Evolutionary conservation across 1,140 invertebrate species (phyloP), one percentile per base, ranked within the genome.

Genomic region (Trichonephila clavata): DNA sequence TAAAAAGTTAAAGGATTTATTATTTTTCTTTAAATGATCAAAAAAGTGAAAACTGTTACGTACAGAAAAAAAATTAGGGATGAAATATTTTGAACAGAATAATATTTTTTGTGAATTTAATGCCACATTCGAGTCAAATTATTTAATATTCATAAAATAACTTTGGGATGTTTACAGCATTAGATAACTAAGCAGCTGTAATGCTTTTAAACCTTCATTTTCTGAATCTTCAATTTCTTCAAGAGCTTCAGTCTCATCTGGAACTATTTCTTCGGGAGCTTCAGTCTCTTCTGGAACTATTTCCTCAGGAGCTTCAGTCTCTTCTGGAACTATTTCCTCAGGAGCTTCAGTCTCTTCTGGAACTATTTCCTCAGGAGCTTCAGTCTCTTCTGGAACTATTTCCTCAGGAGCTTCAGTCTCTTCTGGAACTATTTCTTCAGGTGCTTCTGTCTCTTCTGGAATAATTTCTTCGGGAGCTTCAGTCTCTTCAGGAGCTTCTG

Each of bases 301-400:
- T 60, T 94, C 94, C n/a, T 87, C 63, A 1, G 95, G 94, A 65
- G 91, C 27, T 57, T 95, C 94, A 77, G 90, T 32, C 57, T 92
- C 94, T 83, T 91, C 90, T 60, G 94, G 87, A 39, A 93, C 93
- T 57, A 94, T 65, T 61, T 94, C 94, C 32, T 87, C 63, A 0
- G 94, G 94, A 86, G 86, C 43, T 57, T 95, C 94, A 77, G 94
- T 32, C 57, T 94, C 94, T 83, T 93, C 90, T 60, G 94, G 84
- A 24, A 93, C 94, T n/a, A 94, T 61, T 61, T 94, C 94, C 39
- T 88, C 65, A 20, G 95, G 94, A 60, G 92, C 50, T 59, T 95
- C 94, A 68, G 94, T 20, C 43, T 95, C 93, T 24, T 68, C 63
- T 84, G 93, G 61, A 24, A 88, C 92, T 24, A 90, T 61, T 84